These are phyloP conservation scores for Trachelus troglodyta DNA, from an alignment of 2,888 invertebrate genomes.

Conservation along the genomic window DNA sequence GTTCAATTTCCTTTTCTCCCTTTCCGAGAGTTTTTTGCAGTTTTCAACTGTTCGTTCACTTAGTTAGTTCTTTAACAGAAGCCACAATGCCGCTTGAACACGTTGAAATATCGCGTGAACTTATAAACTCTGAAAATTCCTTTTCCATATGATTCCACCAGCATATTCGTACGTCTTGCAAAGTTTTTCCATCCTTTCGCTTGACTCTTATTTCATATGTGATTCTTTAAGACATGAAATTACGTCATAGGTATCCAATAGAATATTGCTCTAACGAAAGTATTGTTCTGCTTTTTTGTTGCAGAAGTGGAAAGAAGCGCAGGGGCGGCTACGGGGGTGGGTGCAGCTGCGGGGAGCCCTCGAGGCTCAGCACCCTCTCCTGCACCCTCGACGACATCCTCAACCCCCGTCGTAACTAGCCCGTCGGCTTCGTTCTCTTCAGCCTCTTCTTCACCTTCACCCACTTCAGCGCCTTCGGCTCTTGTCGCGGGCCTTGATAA, in stretches of 20 bases:
- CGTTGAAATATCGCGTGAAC: slow-evolving; percentile 27
- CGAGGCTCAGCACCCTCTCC: slow-evolving; percentile 55
- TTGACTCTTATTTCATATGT: not conserved
- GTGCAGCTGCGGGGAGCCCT: slow-evolving; percentile 49
- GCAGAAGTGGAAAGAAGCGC: slow-evolving; percentile 54
- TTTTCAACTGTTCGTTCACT: slow-evolving; percentile 8
- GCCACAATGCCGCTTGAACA: not conserved
- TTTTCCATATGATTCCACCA: slow-evolving; percentile 22
- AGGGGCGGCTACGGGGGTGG: slow-evolving; percentile 52
- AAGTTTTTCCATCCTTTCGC: not conserved
- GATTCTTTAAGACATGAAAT: not conserved
- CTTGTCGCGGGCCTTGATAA: slow-evolving; percentile 79
- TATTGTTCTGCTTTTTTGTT: slow-evolving; percentile 35
- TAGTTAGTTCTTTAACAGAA: slow-evolving; percentile 18
- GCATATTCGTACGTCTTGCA: not conserved
- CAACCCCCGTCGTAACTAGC: slow-evolving; percentile 63
- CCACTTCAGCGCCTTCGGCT: slow-evolving; percentile 66
- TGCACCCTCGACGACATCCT: slow-evolving; percentile 51
- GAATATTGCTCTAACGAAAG: not conserved
- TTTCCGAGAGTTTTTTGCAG: not conserved
- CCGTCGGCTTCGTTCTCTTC: slow-evolving; percentile 57
- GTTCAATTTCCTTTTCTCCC: not conserved
- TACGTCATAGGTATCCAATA: not conserved
- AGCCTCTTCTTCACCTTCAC: slow-evolving; percentile 46
- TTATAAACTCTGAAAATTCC: slow-evolving; percentile 47